Base-by-base conservation (phyloP, 2,113 vertebrate genomes). In the Propithecus coquereli region DNA sequence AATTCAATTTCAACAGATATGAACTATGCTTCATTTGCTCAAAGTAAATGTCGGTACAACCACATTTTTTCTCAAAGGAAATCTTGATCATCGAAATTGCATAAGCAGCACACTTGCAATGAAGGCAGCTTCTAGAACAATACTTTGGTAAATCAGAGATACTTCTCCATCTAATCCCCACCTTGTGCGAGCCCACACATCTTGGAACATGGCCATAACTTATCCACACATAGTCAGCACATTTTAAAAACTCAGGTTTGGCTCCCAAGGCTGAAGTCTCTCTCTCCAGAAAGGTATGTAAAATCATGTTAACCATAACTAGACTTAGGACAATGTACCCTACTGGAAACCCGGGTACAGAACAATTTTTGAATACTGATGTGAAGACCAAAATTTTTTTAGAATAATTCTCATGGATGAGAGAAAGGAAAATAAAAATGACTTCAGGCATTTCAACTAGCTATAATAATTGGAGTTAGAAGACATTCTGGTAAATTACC, bases 401-500 rank as follows among this genome's bases (percentile, higher is more conserved):
- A 87, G 27, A 84, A 76, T 76, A 80, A 97, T 87, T 95, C 92
- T 96, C 82, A 73, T 40, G 16, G 40, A 43, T 14, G n/a, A 84
- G 66, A 97, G 43, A 94, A 59, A 93, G 85, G 34, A 73, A 97
- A 76, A 95, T 80, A 96, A 95, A 97, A 97, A 82, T 20, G 68
- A 30, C 9, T 87, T 65, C 18, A 82, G 30, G 57, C 27, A 86
- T 85, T 93, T 90, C 6, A 61, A 97, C 81, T 91, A 71, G 32
- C 40, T 81, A 16, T 80, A 94, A 84, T 65, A 77, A 88, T 22
- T 40, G 20, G 12, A 22, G 32, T n/a, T 66, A 83, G 32, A 91
- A 52, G 17, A n/a, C 25, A 52, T n/a, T 74, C 71, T 61, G 40
- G 37, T 85, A 85, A 84, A 76, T 66, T 25, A 85, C 4, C 54